A percentile compares a stretch with the other conserved stretches of the same genome.
Conservation (phyloP, 2,113 vertebrate species). For the Nanorana parkeri region DNA sequence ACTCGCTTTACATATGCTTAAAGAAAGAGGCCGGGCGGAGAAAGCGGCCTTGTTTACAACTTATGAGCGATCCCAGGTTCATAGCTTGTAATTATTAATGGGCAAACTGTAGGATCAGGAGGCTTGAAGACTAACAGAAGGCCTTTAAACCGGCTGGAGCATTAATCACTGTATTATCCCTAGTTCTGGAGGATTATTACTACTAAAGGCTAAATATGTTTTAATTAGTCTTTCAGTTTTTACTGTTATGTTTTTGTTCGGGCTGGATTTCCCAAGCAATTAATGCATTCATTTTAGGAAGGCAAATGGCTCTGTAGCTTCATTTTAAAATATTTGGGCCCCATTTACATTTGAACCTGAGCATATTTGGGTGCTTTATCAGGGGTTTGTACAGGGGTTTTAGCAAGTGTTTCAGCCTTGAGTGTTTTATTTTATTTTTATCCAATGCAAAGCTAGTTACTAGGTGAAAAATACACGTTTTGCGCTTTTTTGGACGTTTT, state of each 20-base stretch:
- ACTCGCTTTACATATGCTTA: conserved; percentile 5
- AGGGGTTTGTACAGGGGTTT: too few relatives aligned
- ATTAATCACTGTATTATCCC: conserved; percentile 51
- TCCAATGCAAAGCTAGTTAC: too few relatives aligned
- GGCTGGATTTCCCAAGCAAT: conserved; percentile 39
- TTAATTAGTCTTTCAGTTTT: conserved; percentile 49
- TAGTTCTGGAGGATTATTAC: conserved; percentile 37
- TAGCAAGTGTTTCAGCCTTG: too few relatives aligned
- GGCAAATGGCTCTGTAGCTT: background rate
- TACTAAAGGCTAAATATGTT: conserved; percentile 46
- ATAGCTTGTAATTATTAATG: conserved; percentile 16
- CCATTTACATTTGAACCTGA: too few relatives aligned
- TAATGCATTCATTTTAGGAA: conserved; percentile 25
- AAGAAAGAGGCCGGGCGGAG: background rate
- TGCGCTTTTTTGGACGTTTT: too few relatives aligned
- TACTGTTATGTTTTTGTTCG: conserved; percentile 43
- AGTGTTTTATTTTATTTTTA: too few relatives aligned
- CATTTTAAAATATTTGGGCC: conserved; percentile 32
- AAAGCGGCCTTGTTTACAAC: background rate
- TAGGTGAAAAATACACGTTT: too few relatives aligned
- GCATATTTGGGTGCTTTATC: too few relatives aligned
- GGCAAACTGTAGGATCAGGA: too few relatives aligned
- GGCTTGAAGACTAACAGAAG: conserved; percentile 40
- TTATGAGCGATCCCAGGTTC: conserved; percentile 7
- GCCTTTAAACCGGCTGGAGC: conserved; percentile 16